Percentiles rank a stretch among this genome's conserved stretches.
Evolutionary conservation across 2,113 vertebrate species (phyloP).

Genomic region (Chamaea fasciata): DNA sequence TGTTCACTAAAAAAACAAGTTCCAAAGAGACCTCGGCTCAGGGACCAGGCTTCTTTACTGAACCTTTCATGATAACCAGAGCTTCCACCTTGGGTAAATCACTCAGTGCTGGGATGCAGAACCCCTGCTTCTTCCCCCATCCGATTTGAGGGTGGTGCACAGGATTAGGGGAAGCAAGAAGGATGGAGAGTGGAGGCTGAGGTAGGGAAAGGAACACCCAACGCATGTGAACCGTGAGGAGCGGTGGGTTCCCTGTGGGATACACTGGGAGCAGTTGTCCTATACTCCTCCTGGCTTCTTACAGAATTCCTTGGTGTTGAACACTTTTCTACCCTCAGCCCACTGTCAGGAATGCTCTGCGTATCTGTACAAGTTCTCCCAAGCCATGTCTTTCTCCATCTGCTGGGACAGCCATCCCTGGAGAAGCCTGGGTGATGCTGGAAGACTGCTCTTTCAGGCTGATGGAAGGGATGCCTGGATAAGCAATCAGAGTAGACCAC

Average conservation of each 20-base stretch:
- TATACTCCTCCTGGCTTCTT: neutral
- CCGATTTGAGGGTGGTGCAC: neutral
- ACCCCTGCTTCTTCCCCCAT: conserved; percentile 6
- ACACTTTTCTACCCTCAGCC: neutral
- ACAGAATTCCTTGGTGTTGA: accelerated
- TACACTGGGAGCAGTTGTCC: neutral
- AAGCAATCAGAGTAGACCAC: neutral
- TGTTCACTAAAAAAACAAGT: neutral
- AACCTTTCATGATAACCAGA: neutral
- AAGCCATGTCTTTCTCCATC: neutral
- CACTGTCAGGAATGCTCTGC: neutral
- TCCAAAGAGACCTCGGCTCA: neutral
- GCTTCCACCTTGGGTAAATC: neutral
- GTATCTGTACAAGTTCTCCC: neutral
- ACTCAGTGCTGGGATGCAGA: neutral
- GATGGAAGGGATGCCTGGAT: neutral
- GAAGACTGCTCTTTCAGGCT: neutral
- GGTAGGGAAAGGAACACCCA: neutral
- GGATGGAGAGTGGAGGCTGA: conserved; percentile 2
- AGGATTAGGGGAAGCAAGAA: conserved; percentile 19
- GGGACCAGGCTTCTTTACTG: conserved; percentile 23
- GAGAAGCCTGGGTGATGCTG: neutral
- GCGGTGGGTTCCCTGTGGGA: neutral
- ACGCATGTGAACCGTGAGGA: neutral
- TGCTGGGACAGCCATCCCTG: neutral